Conservation (phyloP, 1,140 invertebrate species). For the Tyrophagus putrescentiae region DNA sequence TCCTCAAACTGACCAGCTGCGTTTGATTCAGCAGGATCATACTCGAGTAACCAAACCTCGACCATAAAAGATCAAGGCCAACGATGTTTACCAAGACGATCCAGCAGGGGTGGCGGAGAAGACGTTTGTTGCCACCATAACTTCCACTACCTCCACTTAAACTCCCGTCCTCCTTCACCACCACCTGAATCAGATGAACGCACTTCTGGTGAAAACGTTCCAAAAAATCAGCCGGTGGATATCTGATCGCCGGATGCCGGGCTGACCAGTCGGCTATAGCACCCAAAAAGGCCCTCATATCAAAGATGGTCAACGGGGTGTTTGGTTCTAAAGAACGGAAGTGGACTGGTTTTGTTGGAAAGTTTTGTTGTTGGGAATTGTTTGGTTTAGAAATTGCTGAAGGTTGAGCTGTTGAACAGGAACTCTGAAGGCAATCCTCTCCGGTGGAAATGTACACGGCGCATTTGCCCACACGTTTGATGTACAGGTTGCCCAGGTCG, state of each 20-base stretch:
- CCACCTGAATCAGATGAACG: not conserved
- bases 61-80: constrained; percentile 85
- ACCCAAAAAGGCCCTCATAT: constrained; percentile 62
- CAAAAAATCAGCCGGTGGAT: not conserved
- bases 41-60: constrained; percentile 31
- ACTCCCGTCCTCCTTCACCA: not conserved
- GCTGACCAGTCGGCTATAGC: not conserved
- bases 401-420: not conserved
- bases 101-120: constrained; percentile 81
- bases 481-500: constrained; percentile 78
- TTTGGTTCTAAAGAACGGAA: constrained; percentile 60
- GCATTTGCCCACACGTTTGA: constrained; percentile 77
- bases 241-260: not conserved
- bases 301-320: constrained; percentile 87
- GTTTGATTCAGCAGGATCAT: not conserved
- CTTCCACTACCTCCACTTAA: too few relatives aligned
- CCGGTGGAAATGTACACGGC: constrained; percentile 48
- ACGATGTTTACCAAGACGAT: constrained; percentile 85
- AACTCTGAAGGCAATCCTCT: not conserved
- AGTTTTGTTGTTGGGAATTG: not conserved
- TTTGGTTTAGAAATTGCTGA: not conserved
- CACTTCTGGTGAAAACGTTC: constrained; percentile 10
- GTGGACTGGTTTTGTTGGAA: not conserved
- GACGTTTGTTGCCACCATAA: constrained; percentile 36
- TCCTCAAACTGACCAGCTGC: not conserved